Percentiles rank a stretch among this genome's conserved stretches.
Conservation (phyloP, 2,888 invertebrate genomes). For the Agrochola circellaris region DNA sequence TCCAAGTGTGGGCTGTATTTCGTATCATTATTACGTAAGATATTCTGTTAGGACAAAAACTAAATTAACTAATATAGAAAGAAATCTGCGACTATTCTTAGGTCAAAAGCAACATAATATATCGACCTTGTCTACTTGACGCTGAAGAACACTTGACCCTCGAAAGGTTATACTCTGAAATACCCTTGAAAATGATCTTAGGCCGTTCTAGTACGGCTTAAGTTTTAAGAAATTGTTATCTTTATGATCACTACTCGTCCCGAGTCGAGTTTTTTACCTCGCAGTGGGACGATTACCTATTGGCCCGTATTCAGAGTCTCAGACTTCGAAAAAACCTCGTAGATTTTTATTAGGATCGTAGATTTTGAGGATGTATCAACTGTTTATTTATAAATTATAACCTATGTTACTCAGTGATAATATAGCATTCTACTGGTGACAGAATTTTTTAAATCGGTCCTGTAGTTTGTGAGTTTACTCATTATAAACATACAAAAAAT, state of each 20-base stretch:
- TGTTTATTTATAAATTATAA: not conserved
- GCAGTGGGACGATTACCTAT: not conserved
- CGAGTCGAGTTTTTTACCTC: not conserved
- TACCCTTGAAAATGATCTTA: slow-evolving; percentile 28
- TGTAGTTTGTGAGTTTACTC: too few relatives aligned
- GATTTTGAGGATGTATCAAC: too few relatives aligned
- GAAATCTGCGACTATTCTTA: not conserved
- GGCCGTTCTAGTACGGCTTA: not conserved
- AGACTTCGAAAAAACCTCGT: not conserved
- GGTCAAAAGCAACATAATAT: slow-evolving; percentile 24
- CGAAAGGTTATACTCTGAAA: slow-evolving; percentile 2
- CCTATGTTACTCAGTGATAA: too few relatives aligned
- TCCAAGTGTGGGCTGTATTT: not conserved
- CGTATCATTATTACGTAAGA: not conserved
- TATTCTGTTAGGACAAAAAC: slow-evolving; percentile 7
- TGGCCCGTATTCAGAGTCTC: not conserved
- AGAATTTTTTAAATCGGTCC: too few relatives aligned
- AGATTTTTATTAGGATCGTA: not conserved
- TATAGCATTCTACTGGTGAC: too few relatives aligned
- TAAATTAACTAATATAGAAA: not conserved
- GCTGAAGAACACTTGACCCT: slow-evolving; percentile 16
- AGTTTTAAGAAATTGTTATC: slow-evolving; percentile 15
- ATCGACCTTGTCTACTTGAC: slow-evolving; percentile 22
- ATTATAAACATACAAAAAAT: too few relatives aligned
- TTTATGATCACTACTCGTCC: slow-evolving; percentile 5